These are phyloP conservation scores for Theocolax elegans DNA, from an alignment of 1,140 invertebrate species.

Conservation along the genomic window DNA sequence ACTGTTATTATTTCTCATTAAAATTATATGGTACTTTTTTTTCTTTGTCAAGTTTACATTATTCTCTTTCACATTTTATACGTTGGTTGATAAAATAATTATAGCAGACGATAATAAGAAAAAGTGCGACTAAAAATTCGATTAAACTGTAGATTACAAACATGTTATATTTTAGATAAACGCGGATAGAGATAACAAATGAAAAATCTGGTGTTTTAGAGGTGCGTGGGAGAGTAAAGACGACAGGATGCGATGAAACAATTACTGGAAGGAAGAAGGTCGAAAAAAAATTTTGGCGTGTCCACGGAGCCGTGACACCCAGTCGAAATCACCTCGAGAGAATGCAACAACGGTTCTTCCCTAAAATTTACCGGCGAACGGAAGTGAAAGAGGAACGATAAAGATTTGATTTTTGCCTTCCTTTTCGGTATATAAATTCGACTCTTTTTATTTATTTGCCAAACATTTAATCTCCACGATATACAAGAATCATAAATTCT, in stretches of 20 bases:
- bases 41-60: constrained; percentile 19
- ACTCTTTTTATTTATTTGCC: constrained; percentile 2
- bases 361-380: constrained; percentile 39
- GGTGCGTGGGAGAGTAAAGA: constrained; percentile 54
- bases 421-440: not conserved
- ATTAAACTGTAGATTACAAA: too few relatives aligned
- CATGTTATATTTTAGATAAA: not conserved
- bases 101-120: too few relatives aligned
- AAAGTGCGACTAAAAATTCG: too few relatives aligned
- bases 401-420: constrained; percentile 10
- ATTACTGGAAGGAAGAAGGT: constrained; percentile 58
- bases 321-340: constrained; percentile 53
- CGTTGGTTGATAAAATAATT: too few relatives aligned
- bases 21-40: too few relatives aligned
- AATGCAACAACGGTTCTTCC: constrained; percentile 41
- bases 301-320: constrained; percentile 58
- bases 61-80: too few relatives aligned
- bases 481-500: too few relatives aligned
- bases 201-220: not conserved
- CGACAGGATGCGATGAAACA: constrained; percentile 65
- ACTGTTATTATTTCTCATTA: constrained; percentile 48
- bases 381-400: constrained; percentile 32
- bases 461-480: too few relatives aligned
- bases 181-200: constrained; percentile 49
- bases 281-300: constrained; percentile 54